A percentile compares a stretch with the other conserved stretches of the same genome.
These are phyloP conservation scores for Manis crassicaudata DNA, from an alignment of 2,797 vertebrate genomes.

Conservation along the genomic window DNA sequence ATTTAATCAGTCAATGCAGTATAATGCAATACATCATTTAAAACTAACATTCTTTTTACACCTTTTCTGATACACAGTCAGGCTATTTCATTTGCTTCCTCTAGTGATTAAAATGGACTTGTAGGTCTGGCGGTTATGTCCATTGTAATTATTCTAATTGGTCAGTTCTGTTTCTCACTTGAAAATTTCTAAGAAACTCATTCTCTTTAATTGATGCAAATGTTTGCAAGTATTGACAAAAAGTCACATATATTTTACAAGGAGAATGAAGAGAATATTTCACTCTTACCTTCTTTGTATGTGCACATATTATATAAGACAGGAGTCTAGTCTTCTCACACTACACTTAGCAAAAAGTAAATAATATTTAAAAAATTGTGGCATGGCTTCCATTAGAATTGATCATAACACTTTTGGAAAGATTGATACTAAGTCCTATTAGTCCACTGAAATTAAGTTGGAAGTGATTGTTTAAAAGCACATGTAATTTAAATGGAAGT, in stretches of 20 bases:
- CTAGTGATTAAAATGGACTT: background rate
- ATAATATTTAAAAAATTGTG: background rate
- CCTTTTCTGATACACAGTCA: background rate
- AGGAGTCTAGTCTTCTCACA: background rate
- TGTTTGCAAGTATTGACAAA: background rate
- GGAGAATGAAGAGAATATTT: background rate
- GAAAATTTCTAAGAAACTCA: slow-evolving; percentile 24
- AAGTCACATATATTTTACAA: slow-evolving; percentile 1
- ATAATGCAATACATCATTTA: background rate
- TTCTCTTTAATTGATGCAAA: slow-evolving; percentile 10
- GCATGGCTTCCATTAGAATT: slow-evolving; percentile 5
- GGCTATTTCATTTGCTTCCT: background rate
- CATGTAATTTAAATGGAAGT: background rate
- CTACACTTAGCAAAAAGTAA: background rate
- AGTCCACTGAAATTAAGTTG: background rate
- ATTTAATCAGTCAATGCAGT: background rate
- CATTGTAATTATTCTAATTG: slow-evolving; percentile 19
- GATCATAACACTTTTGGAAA: slow-evolving; percentile 15
- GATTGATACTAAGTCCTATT: background rate
- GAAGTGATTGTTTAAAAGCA: slow-evolving; percentile 42
- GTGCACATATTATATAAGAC: background rate
- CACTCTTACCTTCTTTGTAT: background rate
- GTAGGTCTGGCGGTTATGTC: background rate
- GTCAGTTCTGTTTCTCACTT: slow-evolving; percentile 22
- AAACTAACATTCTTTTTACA: background rate